phyloP scores from a whole-genome alignment of 2,797 vertebrate genomes.

The Etheostoma nigrum region DNA sequence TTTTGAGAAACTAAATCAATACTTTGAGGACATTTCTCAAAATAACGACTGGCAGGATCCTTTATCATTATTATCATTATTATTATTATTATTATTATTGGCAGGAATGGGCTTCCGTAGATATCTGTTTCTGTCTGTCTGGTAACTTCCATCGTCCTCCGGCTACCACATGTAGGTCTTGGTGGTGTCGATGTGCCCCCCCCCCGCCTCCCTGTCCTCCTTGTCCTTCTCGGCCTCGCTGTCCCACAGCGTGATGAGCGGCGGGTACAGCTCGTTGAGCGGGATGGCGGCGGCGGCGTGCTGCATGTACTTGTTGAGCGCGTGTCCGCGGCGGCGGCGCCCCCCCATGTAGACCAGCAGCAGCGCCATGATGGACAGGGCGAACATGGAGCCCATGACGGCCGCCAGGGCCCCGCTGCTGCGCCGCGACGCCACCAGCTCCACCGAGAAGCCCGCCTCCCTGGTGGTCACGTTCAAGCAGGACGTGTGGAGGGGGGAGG shows the following conservation, averaged over 20 bases:
- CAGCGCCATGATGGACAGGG: constrained; percentile 86
- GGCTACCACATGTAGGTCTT: constrained; percentile 90
- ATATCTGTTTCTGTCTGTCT: neutral
- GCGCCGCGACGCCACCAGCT: constrained; percentile 79
- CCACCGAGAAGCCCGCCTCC: constrained; percentile 83
- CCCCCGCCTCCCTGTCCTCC: constrained; percentile 54
- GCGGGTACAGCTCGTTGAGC: constrained; percentile 88
- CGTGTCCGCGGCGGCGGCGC: constrained; percentile 82
- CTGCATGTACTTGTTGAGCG: constrained; percentile 88
- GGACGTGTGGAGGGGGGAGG: constrained; percentile 73
- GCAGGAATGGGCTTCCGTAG: too few species aligned
- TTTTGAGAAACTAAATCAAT: too few species aligned
- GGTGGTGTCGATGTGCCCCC: constrained; percentile 86
- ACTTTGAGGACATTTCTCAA: too few species aligned
- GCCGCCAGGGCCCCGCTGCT: constrained; percentile 86
- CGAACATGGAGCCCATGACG: constrained; percentile 87
- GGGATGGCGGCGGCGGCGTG: constrained; percentile 85
- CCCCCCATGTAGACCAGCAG: constrained; percentile 85
- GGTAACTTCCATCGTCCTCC: neutral
- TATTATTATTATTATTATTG: too few species aligned
- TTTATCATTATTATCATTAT: too few species aligned
- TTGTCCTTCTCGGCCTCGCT: constrained; percentile 81
- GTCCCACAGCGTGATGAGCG: constrained; percentile 90
- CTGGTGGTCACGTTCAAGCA: constrained; percentile 89
- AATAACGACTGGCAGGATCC: too few species aligned